Evolutionary conservation across 2,113 vertebrate genomes (phyloP), one percentile per base, ranked within the genome.

Genomic region (Mobula birostris): DNA sequence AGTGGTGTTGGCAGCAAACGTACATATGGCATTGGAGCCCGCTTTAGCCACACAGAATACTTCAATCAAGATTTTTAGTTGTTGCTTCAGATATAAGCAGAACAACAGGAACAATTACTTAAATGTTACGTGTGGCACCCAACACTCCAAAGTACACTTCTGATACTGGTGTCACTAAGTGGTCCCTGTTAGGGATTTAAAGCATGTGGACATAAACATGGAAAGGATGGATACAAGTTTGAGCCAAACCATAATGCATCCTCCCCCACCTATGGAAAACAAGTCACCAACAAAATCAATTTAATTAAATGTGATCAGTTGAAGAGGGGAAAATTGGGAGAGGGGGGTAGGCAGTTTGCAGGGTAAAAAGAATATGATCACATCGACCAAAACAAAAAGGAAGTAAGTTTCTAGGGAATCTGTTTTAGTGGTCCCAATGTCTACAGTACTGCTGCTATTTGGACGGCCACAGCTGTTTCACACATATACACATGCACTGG

Each of bases 381-480:
- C 63, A 6, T 7, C n/a, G 85, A 90, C 61, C 15, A 66, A 90
- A 66, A 32, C 12, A 90, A 32, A 66, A 68, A 90, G 61, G 12
- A 29, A 19, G 61, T 61, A 63, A 90, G 61, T 19, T 90, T 90
- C 61, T 66, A 66, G 66, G 66, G 29, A 90, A 66, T n/a, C 5
- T 90, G 87, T 78, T 95, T 95, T 95, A 94, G 95, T 95, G 94
- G 94, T 94, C 94, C 94, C 88, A 94, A 94, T 0, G 70, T 87
- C 94, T 82, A 94, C 83, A 94, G 95, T 11, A 27, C 77, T 94
- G 0, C 94, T 95, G 40, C 94, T 95, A 95, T 96, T 95, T 95
- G 95, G 95, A 94, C 94, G 95, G 95, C 88, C 94, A 83, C 94
- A 95, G 94, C 94, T 95, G 95, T 95, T 95, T 95, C 80, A 94